Conservation (phyloP, 2,888 invertebrate species). For the Lithophane semibrunnea region DNA sequence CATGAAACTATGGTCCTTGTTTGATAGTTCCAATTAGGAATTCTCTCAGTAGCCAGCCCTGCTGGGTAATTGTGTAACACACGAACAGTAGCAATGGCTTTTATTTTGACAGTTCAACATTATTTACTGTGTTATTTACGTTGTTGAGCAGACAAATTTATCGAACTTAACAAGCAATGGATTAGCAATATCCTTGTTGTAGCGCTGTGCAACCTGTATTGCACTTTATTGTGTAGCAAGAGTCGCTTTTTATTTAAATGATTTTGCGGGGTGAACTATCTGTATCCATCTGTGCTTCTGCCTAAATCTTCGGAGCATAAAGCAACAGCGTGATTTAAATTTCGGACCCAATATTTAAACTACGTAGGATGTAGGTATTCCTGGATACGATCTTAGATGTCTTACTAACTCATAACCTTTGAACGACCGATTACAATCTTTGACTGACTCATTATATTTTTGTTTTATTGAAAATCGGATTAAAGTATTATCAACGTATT, state of each 20-base stretch:
- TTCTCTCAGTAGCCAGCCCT: neutral
- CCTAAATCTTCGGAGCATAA: neutral
- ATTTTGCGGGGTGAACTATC: too few relatives aligned
- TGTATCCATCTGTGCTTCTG: neutral
- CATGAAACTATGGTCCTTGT: neutral
- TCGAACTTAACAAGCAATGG: too few relatives aligned
- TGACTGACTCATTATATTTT: constrained; percentile 32
- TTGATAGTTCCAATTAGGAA: too few relatives aligned
- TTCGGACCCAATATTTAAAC: neutral
- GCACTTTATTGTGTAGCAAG: too few relatives aligned
- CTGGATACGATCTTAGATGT: neutral
- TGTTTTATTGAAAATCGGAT: constrained; percentile 19
- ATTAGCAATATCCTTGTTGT: too few relatives aligned
- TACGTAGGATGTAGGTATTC: neutral
- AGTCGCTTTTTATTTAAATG: too few relatives aligned
- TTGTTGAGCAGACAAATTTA: too few relatives aligned
- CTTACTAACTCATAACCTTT: constrained; percentile 6
- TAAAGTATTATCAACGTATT: constrained; percentile 9
- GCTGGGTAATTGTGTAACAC: too few relatives aligned
- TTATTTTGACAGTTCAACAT: too few relatives aligned
- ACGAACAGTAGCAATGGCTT: too few relatives aligned
- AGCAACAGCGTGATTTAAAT: neutral
- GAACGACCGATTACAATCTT: constrained; percentile 1
- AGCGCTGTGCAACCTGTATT: too few relatives aligned
- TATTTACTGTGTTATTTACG: too few relatives aligned